These are phyloP conservation scores for Sycobia sp. DNA, from an alignment of 1,140 invertebrate genomes.

Conservation along the genomic window DNA sequence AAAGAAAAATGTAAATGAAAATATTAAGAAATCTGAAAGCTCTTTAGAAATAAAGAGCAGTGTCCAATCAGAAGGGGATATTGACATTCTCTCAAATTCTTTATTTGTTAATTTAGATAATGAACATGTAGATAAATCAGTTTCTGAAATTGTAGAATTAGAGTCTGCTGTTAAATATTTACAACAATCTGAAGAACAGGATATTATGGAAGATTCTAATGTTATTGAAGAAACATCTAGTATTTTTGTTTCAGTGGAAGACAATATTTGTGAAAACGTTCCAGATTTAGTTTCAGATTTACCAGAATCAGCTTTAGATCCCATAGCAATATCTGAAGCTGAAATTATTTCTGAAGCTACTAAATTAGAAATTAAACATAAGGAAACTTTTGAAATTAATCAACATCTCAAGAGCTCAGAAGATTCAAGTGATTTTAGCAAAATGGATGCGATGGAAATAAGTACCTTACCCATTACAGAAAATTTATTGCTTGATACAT, in stretches of 20 bases:
- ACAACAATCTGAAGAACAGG: constrained; percentile 54
- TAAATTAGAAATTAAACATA: constrained; percentile 54
- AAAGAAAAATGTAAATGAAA: background rate
- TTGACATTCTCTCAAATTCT: constrained; percentile 33
- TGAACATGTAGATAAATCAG: constrained; percentile 3
- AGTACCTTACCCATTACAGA: background rate
- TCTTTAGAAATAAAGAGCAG: background rate
- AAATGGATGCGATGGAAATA: background rate
- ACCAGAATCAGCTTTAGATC: constrained; percentile 41
- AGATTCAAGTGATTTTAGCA: background rate
- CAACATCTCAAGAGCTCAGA: constrained; percentile 31
- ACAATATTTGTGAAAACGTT: constrained; percentile 39
- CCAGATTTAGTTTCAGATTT: constrained; percentile 43
- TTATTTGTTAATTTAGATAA: background rate
- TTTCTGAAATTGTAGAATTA: constrained; percentile 51
- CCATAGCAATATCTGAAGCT: constrained; percentile 58
- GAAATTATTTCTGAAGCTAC: constrained; percentile 59
- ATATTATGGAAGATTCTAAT: constrained; percentile 37
- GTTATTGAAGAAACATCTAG: constrained; percentile 29
- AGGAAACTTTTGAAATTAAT: constrained; percentile 41
- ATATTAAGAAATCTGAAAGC: background rate
- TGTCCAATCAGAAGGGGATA: background rate
- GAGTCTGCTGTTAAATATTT: constrained; percentile 57
- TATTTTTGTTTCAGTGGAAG: constrained; percentile 44
- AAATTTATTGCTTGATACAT: constrained; percentile 5